A percentile compares a stretch with the other conserved stretches of the same genome.
Conservation (phyloP, 2,888 invertebrate genomes). For the Leucophora obtusa region DNA sequence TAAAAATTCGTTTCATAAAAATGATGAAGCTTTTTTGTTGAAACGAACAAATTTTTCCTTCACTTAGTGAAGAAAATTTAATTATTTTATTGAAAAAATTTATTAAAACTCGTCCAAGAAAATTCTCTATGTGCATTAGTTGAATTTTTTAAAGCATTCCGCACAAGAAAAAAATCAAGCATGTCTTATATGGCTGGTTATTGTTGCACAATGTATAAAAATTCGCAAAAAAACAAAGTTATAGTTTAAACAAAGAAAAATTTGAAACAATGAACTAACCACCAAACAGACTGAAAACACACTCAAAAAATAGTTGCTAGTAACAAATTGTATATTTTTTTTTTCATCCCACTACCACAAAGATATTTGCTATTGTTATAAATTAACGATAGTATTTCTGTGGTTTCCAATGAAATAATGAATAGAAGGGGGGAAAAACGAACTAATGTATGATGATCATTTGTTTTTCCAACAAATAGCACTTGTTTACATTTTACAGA, state of each 20-base stretch:
- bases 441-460: constrained; percentile 22
- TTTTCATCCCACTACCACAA: background rate
- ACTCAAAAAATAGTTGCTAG: background rate
- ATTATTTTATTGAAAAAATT: too few species aligned
- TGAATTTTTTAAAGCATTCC: too few species aligned
- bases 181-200: constrained; percentile 43
- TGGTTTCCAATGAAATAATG: background rate
- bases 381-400: background rate
- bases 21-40: too few species aligned
- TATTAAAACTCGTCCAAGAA: too few species aligned
- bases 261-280: constrained; percentile 55
- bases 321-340: background rate
- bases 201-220: constrained; percentile 43
- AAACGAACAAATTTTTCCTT: too few species aligned
- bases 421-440: background rate
- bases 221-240: constrained; percentile 19
- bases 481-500: constrained; percentile 1
- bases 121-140: too few species aligned
- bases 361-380: background rate
- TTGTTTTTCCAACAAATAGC: constrained; percentile 12
- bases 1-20: too few species aligned
- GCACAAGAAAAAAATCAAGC: constrained; percentile 24
- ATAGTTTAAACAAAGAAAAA: constrained; percentile 10
- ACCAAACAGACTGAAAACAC: constrained; percentile 22
- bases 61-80: too few species aligned